These are phyloP conservation scores for Drosophila borealis DNA, from an alignment of 2,888 invertebrate genomes.

Conservation along the genomic window DNA sequence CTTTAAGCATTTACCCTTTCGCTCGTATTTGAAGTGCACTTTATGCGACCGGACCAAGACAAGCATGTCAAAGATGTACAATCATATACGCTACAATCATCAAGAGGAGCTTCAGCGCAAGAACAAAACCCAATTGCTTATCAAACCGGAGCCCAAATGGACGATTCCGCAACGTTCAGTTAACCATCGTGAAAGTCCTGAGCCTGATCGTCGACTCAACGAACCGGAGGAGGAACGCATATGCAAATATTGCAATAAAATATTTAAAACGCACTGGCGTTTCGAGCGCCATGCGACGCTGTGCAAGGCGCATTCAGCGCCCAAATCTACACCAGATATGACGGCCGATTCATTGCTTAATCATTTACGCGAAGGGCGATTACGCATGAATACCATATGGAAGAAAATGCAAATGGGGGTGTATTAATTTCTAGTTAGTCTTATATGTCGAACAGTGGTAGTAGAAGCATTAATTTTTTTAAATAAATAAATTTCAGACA, in stretches of 20 bases:
- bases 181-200: background rate
- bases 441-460: too few relatives aligned
- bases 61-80: conserved; percentile 78
- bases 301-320: conserved; percentile 24
- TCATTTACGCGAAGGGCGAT: conserved; percentile 52
- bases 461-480: too few relatives aligned
- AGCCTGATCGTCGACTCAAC: background rate
- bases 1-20: conserved; percentile 80
- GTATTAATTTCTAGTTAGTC: background rate
- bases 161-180: background rate
- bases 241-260: conserved; percentile 67
- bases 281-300: conserved; percentile 45
- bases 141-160: conserved; percentile 64
- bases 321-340: background rate
- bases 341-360: conserved; percentile 39
- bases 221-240: conserved; percentile 30
- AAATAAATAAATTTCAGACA: background rate
- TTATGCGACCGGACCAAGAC: conserved; percentile 79
- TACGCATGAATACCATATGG: conserved; percentile 55
- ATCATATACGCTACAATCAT: conserved; percentile 77
- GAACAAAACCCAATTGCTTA: conserved; percentile 57
- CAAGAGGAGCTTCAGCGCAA: conserved; percentile 54
- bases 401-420: conserved; percentile 31
- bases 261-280: conserved; percentile 58
- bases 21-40: conserved; percentile 77